Base-by-base conservation (phyloP, 2,888 invertebrate species). In the Ichneumon xanthorius region DNA sequence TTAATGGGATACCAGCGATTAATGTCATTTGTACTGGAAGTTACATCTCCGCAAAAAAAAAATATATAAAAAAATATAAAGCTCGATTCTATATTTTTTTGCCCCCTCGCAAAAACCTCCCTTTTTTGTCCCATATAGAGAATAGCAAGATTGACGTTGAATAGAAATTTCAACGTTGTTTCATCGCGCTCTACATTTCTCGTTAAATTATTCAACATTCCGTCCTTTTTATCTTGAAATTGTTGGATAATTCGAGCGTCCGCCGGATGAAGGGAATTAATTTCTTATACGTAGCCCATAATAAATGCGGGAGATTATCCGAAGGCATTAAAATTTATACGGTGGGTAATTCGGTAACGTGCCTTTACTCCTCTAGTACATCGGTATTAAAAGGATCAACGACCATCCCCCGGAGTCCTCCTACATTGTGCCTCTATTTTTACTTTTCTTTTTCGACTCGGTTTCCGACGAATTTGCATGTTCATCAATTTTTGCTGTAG, bases 301-400 rank as follows among this genome's bases (percentile, higher is more conserved):
- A 80, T 85, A 85, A 80, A 76, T 68, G 76, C 65, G 48, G 6
- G 77, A 68, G 85, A 85, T 85, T 85, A 85, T 80, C 72, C 40
- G 72, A 61, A 80, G 50, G 53, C 73, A 77, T 80, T 80, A 80
- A 80, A 67, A 80, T 67, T 80, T 63, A 67, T 80, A 58, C 11
- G 40, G 45, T 53, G 71, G 72, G 68, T 68, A 26, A 85, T 85
- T 82, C 72, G 40, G 55, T 85, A 65, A 73, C 22, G 45, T 30
- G 70, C 77, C 30, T 45, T 65, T 26, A 16, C 45, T 30, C 40
- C 55, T 14, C 40, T 65, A n/a, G 58, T 70, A 33, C 78, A 72
- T 50, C 33, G 79, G 82, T 45, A 71, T 85, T 85, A 82, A 63
- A 19, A 80, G 82, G 80, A 80, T 85, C 37, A 80, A 68, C 67